phyloP scores from a whole-genome alignment of 1,140 invertebrate species.

The Sycobia sp. region DNA sequence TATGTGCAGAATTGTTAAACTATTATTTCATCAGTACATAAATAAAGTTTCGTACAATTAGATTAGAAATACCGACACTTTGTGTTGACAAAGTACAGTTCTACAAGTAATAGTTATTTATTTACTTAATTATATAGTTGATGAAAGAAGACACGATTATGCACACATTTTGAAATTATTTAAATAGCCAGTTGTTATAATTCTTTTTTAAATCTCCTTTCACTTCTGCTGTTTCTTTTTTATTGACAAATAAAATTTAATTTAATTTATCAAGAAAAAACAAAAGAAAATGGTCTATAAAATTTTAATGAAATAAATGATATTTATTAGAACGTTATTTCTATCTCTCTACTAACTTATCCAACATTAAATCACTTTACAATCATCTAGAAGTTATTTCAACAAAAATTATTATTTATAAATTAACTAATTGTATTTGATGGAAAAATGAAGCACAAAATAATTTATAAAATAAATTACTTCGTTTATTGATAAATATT shows the following conservation, averaged over 20 bases:
- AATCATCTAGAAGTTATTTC: no score
- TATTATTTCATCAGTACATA: constrained; percentile 26
- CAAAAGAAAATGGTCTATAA: background rate
- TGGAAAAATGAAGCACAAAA: background rate
- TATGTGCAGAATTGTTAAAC: constrained; percentile 27
- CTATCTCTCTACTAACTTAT: constrained; percentile 36
- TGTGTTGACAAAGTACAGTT: constrained; percentile 11
- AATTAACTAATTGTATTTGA: constrained; percentile 1
- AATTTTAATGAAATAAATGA: background rate
- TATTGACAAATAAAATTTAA: constrained; percentile 3
- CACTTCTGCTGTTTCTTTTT: constrained; percentile 23
- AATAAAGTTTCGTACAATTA: constrained; percentile 22
- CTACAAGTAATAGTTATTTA: constrained; percentile 28
- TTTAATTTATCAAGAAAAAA: constrained; percentile 11
- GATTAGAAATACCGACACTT: constrained; percentile 26
- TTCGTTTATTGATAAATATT: constrained; percentile 8
- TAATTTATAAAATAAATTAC: constrained; percentile 7
- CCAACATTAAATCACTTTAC: no score
- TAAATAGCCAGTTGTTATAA: constrained; percentile 10
- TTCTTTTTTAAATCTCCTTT: constrained; percentile 25
- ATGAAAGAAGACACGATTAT: constrained; percentile 26
- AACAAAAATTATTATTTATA: no score
- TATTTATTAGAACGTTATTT: constrained; percentile 30
- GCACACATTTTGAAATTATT: constrained; percentile 22
- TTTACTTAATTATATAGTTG: constrained; percentile 26